Base-by-base conservation (phyloP, 2,113 vertebrate species). In the Passer montanus region DNA sequence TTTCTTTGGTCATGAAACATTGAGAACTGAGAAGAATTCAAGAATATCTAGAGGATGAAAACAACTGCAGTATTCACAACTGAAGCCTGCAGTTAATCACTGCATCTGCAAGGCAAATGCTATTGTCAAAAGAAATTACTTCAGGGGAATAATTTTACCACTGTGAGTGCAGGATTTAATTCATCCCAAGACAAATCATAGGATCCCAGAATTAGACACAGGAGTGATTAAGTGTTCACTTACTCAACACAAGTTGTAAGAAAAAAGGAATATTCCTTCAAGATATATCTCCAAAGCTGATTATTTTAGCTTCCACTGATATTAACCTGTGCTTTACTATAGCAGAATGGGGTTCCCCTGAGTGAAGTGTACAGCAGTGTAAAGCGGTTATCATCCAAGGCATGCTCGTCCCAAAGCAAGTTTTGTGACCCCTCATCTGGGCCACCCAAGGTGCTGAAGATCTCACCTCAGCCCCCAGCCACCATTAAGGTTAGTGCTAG, bases 81-180 rank as follows among this genome's bases (percentile, higher is more conserved):
- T 56, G 47, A 90, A 87, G 87, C 56, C 79, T 59, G 58, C 1
- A 2, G 60, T 89, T 95, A 78, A 87, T 91, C 80, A 84, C 69
- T 52, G 46, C 63, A 92, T 78, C 87, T 93, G 70, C 79, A 92
- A 89, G 81, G 90, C 67, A 95, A 95, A 94, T 81, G 70, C 55
- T 82, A 58, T 28, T 68, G 78, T 82, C 66, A 89, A 79, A 90
- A 84, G 74, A 90, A 95, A 93, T 86, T 30, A 90, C 46, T 94
- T 93, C 62, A 72, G 63, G n/a, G 37, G 59, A 90, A 77, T 87
- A 72, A 93, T 92, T 95, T 92, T 90, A 82, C 70, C 47, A 87
- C 64, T 27, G 5, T 26, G 68, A 90, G 66, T 67, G 49, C 31
- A 68, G 49, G 19, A 92, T 90, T 93, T 93, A 95, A 93, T 93